Evolutionary conservation across 2,888 invertebrate species (phyloP).

Genomic region (Lasius fuliginosus): DNA sequence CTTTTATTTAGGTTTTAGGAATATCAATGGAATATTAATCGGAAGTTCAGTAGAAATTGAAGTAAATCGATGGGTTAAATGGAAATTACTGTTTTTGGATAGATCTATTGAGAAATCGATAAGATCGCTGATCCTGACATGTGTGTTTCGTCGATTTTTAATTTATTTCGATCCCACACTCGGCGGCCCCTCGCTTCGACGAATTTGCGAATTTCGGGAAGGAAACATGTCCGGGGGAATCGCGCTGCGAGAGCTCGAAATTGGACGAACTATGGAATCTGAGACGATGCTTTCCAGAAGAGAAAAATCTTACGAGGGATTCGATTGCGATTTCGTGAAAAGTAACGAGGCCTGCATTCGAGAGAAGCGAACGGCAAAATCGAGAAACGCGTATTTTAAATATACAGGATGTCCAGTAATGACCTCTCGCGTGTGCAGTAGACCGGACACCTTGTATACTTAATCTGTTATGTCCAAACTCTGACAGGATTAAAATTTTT

Average conservation of each 20-base stretch:
- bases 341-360: not conserved
- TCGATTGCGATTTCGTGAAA: not conserved
- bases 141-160: conserved; percentile 65
- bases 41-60: not conserved
- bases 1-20: not conserved
- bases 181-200: not conserved
- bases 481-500: conserved; percentile 16
- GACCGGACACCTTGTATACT: not conserved
- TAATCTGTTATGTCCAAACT: not conserved
- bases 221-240: not conserved
- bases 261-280: conserved; percentile 1
- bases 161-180: conserved; percentile 65
- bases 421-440: too few species aligned
- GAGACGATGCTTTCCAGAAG: not conserved
- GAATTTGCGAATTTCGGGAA: conserved; percentile 8
- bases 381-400: not conserved
- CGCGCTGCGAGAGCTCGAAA: not conserved
- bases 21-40: not conserved
- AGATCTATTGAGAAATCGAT: not conserved
- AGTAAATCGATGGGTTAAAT: not conserved
- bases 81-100: not conserved
- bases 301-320: not conserved
- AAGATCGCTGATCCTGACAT: conserved; percentile 13
- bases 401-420: not conserved
- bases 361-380: not conserved